Evolutionary conservation across 2,888 invertebrate genomes (phyloP).

Genomic region (Tanytarsus gracilentus): DNA sequence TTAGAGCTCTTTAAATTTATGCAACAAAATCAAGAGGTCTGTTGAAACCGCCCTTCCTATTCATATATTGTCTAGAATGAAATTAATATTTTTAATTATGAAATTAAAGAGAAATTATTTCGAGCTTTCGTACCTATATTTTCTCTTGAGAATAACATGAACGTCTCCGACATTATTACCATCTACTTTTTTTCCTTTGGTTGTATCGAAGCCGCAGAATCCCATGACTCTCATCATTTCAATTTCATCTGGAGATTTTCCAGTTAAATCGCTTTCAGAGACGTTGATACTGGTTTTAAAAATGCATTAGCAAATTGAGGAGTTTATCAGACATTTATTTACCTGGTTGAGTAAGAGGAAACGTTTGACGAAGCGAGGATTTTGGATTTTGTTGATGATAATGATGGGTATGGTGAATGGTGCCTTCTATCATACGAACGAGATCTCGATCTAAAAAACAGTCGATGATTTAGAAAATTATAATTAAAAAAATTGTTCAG

Average conservation of each 20-base stretch:
- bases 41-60: constrained; percentile 97
- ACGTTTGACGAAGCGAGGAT: too few relatives aligned
- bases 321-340: too few relatives aligned
- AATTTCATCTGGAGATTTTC: constrained; percentile 82
- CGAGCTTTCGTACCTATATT: constrained; percentile 59
- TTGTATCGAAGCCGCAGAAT: constrained; percentile 90
- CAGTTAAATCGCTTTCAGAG: constrained; percentile 73
- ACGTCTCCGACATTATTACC: constrained; percentile 92
- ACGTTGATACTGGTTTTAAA: constrained; percentile 26
- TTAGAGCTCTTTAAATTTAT: constrained; percentile 40
- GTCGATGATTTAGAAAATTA: background rate
- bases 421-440: constrained; percentile 34
- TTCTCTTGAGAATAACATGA: constrained; percentile 89
- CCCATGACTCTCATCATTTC: constrained; percentile 97
- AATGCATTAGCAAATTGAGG: too few relatives aligned
- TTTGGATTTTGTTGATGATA: constrained; percentile 37
- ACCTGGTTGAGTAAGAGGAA: too few relatives aligned
- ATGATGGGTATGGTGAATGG: constrained; percentile 36
- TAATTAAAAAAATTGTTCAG: background rate
- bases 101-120: background rate
- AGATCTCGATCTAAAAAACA: constrained; percentile 31
- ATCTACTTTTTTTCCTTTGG: constrained; percentile 91
- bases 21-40: constrained; percentile 95
- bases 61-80: constrained; percentile 81
- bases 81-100: background rate